Evolutionary conservation across 1,140 invertebrate genomes (phyloP), one percentile per base, ranked within the genome.

Genomic region (Palaemon carinicauda): DNA sequence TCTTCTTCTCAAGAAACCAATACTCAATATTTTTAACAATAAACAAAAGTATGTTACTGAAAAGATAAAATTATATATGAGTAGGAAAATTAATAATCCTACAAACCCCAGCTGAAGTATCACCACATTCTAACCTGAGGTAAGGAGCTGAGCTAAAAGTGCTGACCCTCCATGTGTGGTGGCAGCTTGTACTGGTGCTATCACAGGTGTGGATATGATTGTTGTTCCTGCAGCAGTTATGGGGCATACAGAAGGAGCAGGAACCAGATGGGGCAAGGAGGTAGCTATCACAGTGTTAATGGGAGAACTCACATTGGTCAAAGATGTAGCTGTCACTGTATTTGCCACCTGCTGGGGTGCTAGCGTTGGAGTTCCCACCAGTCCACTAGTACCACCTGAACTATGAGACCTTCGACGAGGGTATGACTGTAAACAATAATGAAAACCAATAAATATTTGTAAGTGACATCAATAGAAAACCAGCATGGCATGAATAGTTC

Each of bases 131-230:
- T 33, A 12, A 87, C 85, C 85, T 87, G 85, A 56, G 15, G 53
- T 81, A 51, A 87, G 85, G n/a, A 87, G 85, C 27, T 87, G 85
- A 81, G 85, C 85, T 29, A 87, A 71, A 12, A 87, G 51, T n/a
- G 85, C 79, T 21, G 85, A 77, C 29, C 50, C 52, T 50, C 74
- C 54, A 33, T 74, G 33, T 9, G 82, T 69, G 29, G 41, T 71
- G 17, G 33, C 56, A 10, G 80, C 69, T 29, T 75, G 73, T 21
- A 83, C 73, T 56, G 82, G 71, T 19, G 82, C 53, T n/a, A 84
- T 50, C 33, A 79, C 53, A 33, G 82, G 82, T 31, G 65, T 29
- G 12, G 78, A 15, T 50, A 77, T 50, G 21, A 75, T 31, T 12
- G 79, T 77, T 21, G 71, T 52, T 5, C 56, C 24, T 24, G 50